Evolutionary conservation across 2,797 vertebrate genomes (phyloP), one percentile per base, ranked within the genome.

Genomic region (Adrianichthys oophorus): DNA sequence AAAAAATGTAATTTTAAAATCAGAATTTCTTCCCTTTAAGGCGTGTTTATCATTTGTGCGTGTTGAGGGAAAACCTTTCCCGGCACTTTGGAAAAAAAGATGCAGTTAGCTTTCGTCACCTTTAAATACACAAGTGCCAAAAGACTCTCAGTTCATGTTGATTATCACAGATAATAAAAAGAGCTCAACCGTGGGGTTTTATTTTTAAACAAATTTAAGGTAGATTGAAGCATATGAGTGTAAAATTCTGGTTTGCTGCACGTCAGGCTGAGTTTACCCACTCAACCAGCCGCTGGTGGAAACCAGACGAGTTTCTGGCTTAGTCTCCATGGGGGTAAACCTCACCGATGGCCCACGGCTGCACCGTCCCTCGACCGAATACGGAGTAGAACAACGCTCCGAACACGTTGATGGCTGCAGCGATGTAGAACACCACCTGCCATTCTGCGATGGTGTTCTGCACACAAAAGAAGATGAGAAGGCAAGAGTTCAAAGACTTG

Each of bases 361-460:
- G 98, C 53, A 98, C 92, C 45, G 89, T 91, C 26, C 98, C 98
- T 71, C 85, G 91, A 65, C 92, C 94, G 49, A 98, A 95, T n/a
- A 92, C 15, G 0, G 90, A 84, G 89, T 96, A 99, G 89, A 98
- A 92, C 47, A 88, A n/a, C 0, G 97, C 95, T 72, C 98, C 98
- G 41, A 95, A 91, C 15, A 97, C 44, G 79, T 99, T 95, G 85
- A 99, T 95, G 58, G 72, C 89, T 65, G 95, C 97, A 48, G 96
- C 95, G 15, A 98, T 98, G 86, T 91, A 97, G 90, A 99, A 99
- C 37, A 99, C 97, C 0, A 52, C 87, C 80, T 94, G 94, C 98
- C 98, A 99, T 62, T 99, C 95, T 72, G 74, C 86, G 45, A 97
- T 91, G 29, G 96, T 96, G 78, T 97, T 96, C 97, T 99, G 63